phyloP scores from a whole-genome alignment of 2,113 vertebrate species.

The Riparia riparia region DNA sequence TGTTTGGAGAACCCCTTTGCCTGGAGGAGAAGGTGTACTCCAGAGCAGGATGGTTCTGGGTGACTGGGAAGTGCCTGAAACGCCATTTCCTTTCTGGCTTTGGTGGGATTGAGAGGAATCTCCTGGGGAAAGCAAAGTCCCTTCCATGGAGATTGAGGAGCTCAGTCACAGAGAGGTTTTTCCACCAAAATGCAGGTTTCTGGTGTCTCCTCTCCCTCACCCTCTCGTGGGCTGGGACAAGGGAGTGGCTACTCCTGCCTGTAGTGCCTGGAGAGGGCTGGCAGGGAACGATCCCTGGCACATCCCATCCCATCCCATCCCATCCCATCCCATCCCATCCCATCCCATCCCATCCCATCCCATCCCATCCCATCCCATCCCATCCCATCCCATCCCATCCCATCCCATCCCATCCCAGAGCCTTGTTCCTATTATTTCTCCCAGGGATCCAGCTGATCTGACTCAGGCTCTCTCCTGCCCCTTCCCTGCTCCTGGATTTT shows the following conservation, averaged over 20 bases:
- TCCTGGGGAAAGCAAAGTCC: not conserved
- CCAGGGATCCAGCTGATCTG: not conserved
- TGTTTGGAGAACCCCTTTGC: not conserved
- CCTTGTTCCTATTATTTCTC: conserved; percentile 40
- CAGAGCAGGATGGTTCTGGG: not conserved
- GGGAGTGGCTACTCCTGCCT: not conserved
- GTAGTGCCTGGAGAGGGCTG: not conserved
- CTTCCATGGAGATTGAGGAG: not conserved
- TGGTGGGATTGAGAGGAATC: not conserved
- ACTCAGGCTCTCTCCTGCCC: not conserved
- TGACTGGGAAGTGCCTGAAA: not conserved
- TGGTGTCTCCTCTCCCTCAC: not conserved
- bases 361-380: not conserved
- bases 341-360: not conserved
- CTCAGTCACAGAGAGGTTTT: not conserved
- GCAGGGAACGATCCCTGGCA: not conserved
- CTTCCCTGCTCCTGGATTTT: not conserved
- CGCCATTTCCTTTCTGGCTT: rapidly evolving
- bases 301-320: not conserved
- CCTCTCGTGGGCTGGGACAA: rapidly evolving
- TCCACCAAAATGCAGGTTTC: not conserved
- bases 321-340: not conserved
- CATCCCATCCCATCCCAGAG: not conserved
- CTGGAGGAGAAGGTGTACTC: not conserved
- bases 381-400: not conserved